Base-by-base conservation (phyloP, 2,113 vertebrate genomes). In the Corythornis cristatus region DNA sequence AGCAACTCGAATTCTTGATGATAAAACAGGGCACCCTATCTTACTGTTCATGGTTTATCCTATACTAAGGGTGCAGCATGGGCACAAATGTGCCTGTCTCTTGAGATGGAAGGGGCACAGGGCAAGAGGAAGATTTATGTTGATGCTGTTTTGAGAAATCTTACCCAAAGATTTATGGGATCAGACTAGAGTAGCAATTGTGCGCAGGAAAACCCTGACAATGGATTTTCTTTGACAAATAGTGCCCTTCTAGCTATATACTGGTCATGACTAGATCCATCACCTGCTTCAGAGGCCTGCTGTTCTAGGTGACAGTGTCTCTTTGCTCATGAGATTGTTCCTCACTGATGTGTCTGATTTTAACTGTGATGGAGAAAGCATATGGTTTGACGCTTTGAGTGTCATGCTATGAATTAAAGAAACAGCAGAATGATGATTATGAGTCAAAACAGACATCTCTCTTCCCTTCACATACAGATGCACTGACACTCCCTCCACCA, bases 221-320 rank as follows among this genome's bases (percentile, higher is more conserved):
- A 79, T 11, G 75, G 72, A 82, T 76, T 89, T 88, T 43, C 91
- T 91, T 83, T 94, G 89, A 75, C 77, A 88, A 67, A 87, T 37
- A 23, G 29, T 84, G 79, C 57, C 87, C 82, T 80, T 89, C 33
- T 61, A 89, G 93, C 79, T 50, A 25, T 29, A 46, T 28, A 58
- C 51, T 93, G 60, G 50, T 90, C 83, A 42, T 92, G 42, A 58
- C 83, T 60, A 72, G 56, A 17, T 9, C 93, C 79, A 9, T 91
- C 78, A 18, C 35, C 92, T 43, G 67, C 42, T 89, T 94, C 77
- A 57, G 61, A 11, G 17, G 15, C 33, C 71, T 64, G 43, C 65
- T 4, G 5, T 26, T 76, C 62, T 50, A 57, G 87, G 45, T 76
- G 57, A 31, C 62, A 43, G 48, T 2, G 26, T 72, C 46, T 40